phyloP scores from a whole-genome alignment of 2,888 invertebrate species.

The Leucophenga maculata region DNA sequence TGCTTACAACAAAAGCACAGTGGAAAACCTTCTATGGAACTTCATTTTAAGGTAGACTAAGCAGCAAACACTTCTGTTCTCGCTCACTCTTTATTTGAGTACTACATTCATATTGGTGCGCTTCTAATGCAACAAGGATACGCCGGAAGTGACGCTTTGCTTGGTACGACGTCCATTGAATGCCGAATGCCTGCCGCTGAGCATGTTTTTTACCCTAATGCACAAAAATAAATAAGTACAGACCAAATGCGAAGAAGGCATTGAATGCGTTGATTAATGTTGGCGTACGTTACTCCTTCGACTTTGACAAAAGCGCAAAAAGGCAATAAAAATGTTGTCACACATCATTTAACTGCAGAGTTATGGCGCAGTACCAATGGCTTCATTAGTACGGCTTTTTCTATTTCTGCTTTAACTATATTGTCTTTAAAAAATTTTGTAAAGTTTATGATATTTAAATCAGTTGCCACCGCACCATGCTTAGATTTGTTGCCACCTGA shows the following conservation, averaged over 20 bases:
- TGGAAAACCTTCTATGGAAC: constrained; percentile 45
- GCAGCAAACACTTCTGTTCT: constrained; percentile 46
- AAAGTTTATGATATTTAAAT: constrained; percentile 42
- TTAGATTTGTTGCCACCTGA: constrained; percentile 46
- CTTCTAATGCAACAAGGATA: constrained; percentile 42
- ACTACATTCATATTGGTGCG: not conserved
- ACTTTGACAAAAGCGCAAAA: constrained; percentile 19
- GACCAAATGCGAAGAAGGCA: constrained; percentile 43
- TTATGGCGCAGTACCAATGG: constrained; percentile 23
- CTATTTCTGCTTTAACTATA: not conserved
- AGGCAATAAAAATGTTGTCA: constrained; percentile 60
- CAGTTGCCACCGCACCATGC: constrained; percentile 5
- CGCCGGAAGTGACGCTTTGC: constrained; percentile 61
- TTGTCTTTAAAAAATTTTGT: constrained; percentile 29
- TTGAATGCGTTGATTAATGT: constrained; percentile 60
- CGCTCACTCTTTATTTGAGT: constrained; percentile 20
- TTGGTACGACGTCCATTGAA: constrained; percentile 51
- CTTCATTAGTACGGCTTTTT: constrained; percentile 11
- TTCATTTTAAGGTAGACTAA: constrained; percentile 63
- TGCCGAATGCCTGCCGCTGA: constrained; percentile 47
- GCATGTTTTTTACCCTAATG: constrained; percentile 56
- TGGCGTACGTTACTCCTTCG: constrained; percentile 57
- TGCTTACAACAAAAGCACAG: constrained; percentile 47
- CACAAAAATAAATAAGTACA: constrained; percentile 51
- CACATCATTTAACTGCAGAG: constrained; percentile 56